These are phyloP conservation scores for Eupithecia pulchellata DNA, from an alignment of 2,888 invertebrate species.

Conservation along the genomic window DNA sequence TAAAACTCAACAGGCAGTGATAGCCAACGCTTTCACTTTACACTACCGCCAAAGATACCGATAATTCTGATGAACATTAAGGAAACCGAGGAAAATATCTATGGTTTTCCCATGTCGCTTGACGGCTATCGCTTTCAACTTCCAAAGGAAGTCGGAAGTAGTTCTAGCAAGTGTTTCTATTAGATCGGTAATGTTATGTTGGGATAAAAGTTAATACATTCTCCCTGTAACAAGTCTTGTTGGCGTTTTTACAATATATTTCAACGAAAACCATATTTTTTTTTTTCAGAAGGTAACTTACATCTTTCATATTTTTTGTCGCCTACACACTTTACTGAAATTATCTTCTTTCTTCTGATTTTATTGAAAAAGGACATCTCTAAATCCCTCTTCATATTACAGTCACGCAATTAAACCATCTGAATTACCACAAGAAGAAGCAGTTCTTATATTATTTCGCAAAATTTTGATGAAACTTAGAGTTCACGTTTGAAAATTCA, in stretches of 20 bases:
- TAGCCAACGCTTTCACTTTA: background rate
- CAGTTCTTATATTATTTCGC: no score
- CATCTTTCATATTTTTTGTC: no score
- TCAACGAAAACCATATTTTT: no score
- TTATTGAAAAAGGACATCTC: no score
- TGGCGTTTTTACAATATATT: no score
- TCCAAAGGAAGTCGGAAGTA: background rate
- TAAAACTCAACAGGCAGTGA: background rate
- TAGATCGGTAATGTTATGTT: background rate
- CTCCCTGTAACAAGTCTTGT: background rate
- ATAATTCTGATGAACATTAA: background rate
- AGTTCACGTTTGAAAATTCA: no score
- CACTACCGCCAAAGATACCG: background rate
- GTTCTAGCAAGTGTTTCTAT: background rate
- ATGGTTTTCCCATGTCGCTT: background rate
- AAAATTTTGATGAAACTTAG: no score
- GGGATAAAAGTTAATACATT: background rate
- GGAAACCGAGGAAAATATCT: background rate
- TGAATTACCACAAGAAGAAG: slow-evolving; percentile 89
- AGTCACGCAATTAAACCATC: background rate
- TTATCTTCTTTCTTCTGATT: background rate
- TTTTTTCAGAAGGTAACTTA: no score
- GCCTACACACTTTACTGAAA: background rate
- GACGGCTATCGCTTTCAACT: slow-evolving; percentile 1
- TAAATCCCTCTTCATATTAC: background rate